Evolutionary conservation across 2,888 invertebrate species (phyloP).

Genomic region (Drosophila peninsularis): DNA sequence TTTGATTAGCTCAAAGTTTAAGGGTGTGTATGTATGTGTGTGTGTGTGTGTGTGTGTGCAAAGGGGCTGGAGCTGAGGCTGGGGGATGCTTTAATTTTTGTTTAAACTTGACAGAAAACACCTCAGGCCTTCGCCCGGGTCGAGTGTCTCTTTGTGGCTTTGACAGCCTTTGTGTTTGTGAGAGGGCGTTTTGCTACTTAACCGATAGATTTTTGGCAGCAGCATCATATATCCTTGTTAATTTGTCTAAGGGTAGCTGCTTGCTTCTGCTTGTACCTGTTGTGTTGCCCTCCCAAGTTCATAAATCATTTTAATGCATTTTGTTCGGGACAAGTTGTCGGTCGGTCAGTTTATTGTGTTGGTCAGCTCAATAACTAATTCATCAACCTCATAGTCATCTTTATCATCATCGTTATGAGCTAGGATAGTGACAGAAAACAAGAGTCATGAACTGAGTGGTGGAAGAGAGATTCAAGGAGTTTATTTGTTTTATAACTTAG

Average conservation of each 20-base stretch:
- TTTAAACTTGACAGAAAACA: conserved; percentile 74
- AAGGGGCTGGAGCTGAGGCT: conserved; percentile 10
- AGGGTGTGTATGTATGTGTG: conserved; percentile 27
- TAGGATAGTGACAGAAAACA: conserved; percentile 25
- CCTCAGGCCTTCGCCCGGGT: conserved; percentile 67
- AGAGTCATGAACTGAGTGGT: neutral
- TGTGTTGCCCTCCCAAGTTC: conserved; percentile 26
- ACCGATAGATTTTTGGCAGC: conserved; percentile 41
- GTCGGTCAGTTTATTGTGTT: conserved; percentile 50
- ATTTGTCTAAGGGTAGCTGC: conserved; percentile 67
- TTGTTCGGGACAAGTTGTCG: conserved; percentile 57
- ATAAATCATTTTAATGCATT: conserved; percentile 78
- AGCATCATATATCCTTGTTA: conserved; percentile 76
- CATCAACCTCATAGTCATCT: conserved; percentile 54
- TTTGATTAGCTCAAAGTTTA: conserved; percentile 72
- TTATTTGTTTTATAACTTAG: neutral
- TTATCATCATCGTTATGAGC: conserved; percentile 24
- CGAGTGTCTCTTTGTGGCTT: conserved; percentile 77
- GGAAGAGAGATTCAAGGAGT: neutral
- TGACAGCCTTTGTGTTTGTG: conserved; percentile 66
- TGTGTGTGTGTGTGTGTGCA: conserved; percentile 28
- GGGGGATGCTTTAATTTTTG: conserved; percentile 69
- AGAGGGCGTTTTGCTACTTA: conserved; percentile 54
- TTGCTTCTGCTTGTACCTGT: conserved; percentile 10
- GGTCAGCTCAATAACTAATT: conserved; percentile 67